A percentile compares a stretch with the other conserved stretches of the same genome.
phyloP scores from a whole-genome alignment of 1,140 invertebrate genomes.

The Hormaphis cornu region DNA sequence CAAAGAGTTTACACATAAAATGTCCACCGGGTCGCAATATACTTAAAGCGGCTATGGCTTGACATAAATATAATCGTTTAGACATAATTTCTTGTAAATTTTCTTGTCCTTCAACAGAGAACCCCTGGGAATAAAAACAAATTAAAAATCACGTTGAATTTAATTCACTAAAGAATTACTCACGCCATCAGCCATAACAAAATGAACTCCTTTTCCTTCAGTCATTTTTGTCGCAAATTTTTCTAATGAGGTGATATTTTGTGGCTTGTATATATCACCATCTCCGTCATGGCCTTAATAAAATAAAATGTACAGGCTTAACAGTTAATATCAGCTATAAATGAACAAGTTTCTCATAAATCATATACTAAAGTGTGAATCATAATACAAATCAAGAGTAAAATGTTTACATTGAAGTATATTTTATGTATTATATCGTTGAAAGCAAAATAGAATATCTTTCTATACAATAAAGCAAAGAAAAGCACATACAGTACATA shows the following conservation, averaged over 20 bases:
- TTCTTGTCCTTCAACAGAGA: slow-evolving; percentile 90
- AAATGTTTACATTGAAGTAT: too few species aligned
- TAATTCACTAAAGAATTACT: slow-evolving; percentile 37
- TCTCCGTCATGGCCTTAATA: slow-evolving; percentile 52
- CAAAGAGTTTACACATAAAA: slow-evolving; percentile 96
- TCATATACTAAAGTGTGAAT: too few species aligned
- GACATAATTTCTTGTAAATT: slow-evolving; percentile 95
- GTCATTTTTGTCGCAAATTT: slow-evolving; percentile 69
- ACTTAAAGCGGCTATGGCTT: slow-evolving; percentile 79
- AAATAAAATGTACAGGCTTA: too few species aligned
- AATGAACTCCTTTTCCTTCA: slow-evolving; percentile 74
- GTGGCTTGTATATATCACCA: slow-evolving; percentile 80
- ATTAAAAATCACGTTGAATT: not conserved
- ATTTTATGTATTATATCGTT: too few species aligned
- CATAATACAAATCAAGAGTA: too few species aligned
- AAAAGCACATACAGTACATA: too few species aligned
- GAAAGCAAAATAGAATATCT: too few species aligned
- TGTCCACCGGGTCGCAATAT: slow-evolving; percentile 73
- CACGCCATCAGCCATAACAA: slow-evolving; percentile 96
- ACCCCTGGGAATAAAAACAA: slow-evolving; percentile 60
- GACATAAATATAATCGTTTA: slow-evolving; percentile 88
- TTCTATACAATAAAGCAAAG: too few species aligned
- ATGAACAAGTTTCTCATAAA: too few species aligned
- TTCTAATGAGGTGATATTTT: slow-evolving; percentile 69
- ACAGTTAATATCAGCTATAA: too few species aligned